Base-by-base conservation (phyloP, 1,140 invertebrate species). In the Dendroctonus ponderosae region DNA sequence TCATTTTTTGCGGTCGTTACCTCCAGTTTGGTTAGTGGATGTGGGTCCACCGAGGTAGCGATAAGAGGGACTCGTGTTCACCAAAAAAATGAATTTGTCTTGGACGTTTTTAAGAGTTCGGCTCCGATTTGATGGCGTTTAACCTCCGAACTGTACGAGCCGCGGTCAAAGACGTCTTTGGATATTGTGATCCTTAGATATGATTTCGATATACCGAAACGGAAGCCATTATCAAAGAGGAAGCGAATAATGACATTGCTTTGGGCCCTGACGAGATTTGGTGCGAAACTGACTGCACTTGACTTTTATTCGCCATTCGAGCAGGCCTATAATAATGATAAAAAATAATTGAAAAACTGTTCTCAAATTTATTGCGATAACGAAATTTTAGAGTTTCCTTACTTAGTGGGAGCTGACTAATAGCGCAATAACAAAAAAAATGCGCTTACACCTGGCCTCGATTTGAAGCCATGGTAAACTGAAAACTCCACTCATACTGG, bases 221-320 rank as follows among this genome's bases (percentile, higher is more conserved):
- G 71, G 73, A 74, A 74, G 66, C 73, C 67, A 74, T 73, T 74
- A 74, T 67, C 68, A 66, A 71, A 73, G 68, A 68, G 67, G 48
- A 66, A 44, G 52, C 14, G 62, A 53, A 70, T 70, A 70, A 70
- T 66, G 65, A 70, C 66, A 54, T 67, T 64, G 62, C 59, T 51
- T 38, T 49, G 42, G 57, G 57, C 14, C 41, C 44, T 51, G 59
- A 59, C 67, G 59, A 61, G 59, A 61, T 61, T 61, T 61, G 59
- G 59, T 61, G 59, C 59, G 59, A 61, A 61, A 61, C 12, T 61
- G 41, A 51, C 46, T 61, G 59, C 59, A 61, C 59, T 61, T 61
- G 59, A 51, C 59, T 61, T 61, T 61, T 61, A 61, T 61, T 61
- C 48, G 50, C 40, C 48, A 41, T 37, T 11, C 41, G 46, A 51